These are phyloP conservation scores for Syritta pipiens DNA, from an alignment of 2,888 invertebrate species.

Conservation along the genomic window DNA sequence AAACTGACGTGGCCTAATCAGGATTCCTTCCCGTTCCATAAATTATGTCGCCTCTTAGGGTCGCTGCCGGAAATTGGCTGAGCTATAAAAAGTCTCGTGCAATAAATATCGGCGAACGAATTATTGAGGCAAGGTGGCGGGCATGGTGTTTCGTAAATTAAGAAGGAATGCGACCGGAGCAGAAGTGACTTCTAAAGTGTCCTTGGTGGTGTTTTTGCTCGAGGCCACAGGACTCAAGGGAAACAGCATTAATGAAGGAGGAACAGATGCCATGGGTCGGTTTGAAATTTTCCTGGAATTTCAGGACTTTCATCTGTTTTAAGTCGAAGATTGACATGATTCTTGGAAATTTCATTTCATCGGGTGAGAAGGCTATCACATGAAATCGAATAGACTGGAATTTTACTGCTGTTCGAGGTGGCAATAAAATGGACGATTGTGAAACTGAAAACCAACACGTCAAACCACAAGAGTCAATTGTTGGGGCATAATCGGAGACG, in stretches of 20 bases:
- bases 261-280: background rate
- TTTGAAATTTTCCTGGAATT: background rate
- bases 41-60: background rate
- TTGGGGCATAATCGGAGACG: too few species aligned
- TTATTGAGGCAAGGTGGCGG: background rate
- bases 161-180: background rate
- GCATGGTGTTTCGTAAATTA: background rate
- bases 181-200: background rate
- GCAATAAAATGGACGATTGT: too few species aligned
- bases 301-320: background rate
- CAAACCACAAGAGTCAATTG: too few species aligned
- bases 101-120: background rate
- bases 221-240: background rate
- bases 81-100: constrained; percentile 13
- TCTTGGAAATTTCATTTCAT: background rate
- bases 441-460: too few species aligned
- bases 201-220: background rate
- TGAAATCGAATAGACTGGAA: background rate
- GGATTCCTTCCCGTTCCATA: constrained; percentile 6
- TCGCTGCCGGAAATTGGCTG: constrained; percentile 4
- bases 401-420: background rate
- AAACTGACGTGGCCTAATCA: background rate
- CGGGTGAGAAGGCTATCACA: background rate
- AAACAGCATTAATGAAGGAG: background rate
- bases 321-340: background rate